Conservation (phyloP, 2,113 vertebrate species). For the Tachycineta bicolor region DNA sequence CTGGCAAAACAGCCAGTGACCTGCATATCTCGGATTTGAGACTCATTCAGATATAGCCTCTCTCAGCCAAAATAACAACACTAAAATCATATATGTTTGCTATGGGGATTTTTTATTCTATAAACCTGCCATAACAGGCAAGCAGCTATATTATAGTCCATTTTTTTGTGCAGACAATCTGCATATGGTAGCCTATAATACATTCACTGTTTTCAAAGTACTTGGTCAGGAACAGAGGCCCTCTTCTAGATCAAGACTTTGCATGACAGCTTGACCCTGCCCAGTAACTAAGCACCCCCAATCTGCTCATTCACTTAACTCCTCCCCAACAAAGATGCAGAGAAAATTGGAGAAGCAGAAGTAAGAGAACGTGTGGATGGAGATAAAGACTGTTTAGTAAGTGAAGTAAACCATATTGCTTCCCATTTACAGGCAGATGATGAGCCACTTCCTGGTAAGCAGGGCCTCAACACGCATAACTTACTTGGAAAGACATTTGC, state of each 20-base stretch:
- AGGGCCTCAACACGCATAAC: fast-evolving
- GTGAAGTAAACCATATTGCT: not conserved
- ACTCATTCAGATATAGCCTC: not conserved
- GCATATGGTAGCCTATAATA: not conserved
- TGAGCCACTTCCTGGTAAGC: not conserved
- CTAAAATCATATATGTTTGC: not conserved
- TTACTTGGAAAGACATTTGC: not conserved
- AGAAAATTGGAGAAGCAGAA: not conserved
- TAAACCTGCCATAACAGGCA: not conserved
- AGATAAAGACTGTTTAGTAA: not conserved
- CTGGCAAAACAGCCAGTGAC: not conserved
- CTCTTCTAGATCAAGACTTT: not conserved
- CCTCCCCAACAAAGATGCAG: fast-evolving
- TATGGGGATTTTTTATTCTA: not conserved
- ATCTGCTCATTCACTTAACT: not conserved
- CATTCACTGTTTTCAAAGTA: not conserved
- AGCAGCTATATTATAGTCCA: not conserved
- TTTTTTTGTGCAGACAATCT: not conserved
- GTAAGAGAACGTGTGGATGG: not conserved
- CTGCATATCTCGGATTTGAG: not conserved
- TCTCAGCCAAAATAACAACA: not conserved
- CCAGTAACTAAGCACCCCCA: not conserved
- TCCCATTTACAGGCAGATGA: not conserved
- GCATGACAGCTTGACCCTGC: not conserved
- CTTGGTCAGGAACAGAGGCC: not conserved